Evolutionary conservation across 2,113 vertebrate genomes (phyloP).

Genomic region (Gadus macrocephalus): DNA sequence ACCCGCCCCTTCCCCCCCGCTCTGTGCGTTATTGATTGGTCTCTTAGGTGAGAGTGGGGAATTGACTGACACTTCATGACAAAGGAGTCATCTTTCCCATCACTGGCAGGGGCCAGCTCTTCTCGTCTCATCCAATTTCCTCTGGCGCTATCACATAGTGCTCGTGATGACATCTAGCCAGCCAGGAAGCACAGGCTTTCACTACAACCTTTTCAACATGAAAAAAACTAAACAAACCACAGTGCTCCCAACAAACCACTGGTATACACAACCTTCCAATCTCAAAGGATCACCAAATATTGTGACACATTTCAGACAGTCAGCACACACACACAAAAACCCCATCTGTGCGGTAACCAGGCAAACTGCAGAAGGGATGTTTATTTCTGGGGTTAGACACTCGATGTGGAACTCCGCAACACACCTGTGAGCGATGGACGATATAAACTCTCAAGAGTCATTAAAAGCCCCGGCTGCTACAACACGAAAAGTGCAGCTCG

Average conservation of each 20-base stretch:
- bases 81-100: conserved; percentile 79
- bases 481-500: conserved; percentile 26
- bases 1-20: conserved; percentile 10
- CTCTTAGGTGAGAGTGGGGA: conserved; percentile 64
- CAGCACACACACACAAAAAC: too few relatives aligned
- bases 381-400: conserved; percentile 50
- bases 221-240: not conserved
- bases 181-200: conserved; percentile 67
- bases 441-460: conserved; percentile 43
- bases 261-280: conserved; percentile 48
- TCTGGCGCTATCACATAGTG: conserved; percentile 68
- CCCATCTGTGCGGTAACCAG: too few relatives aligned
- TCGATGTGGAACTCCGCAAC: conserved; percentile 43
- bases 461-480: conserved; percentile 27
- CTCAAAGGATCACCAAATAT: conserved; percentile 58
- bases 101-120: conserved; percentile 59
- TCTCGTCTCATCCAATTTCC: conserved; percentile 75
- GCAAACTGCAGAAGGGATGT: too few relatives aligned
- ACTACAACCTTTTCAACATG: conserved; percentile 51
- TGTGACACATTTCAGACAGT: conserved; percentile 59
- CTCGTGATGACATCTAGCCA: conserved; percentile 69
- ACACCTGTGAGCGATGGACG: conserved; percentile 41
- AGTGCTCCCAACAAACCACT: not conserved
- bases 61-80: conserved; percentile 75
- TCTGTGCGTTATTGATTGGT: conserved; percentile 54